Evolutionary conservation across 2,797 vertebrate species (phyloP).

Genomic region (Melanotaenia boesemani): DNA sequence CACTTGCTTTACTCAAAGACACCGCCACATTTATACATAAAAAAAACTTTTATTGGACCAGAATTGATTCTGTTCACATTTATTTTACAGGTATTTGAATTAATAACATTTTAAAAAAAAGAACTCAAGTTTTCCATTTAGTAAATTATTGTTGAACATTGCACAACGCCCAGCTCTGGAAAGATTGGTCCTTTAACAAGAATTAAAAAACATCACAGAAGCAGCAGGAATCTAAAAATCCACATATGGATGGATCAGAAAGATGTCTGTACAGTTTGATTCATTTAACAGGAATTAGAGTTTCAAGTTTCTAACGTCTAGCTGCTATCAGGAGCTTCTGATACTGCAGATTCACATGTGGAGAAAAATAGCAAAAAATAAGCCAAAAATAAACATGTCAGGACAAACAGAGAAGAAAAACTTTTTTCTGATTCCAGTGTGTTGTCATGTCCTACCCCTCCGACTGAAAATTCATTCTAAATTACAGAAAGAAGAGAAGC

Average conservation of each 20-base stretch:
- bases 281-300: not conserved
- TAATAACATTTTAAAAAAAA: slow-evolving; percentile 26
- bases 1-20: not conserved
- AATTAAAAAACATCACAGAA: slow-evolving; percentile 6
- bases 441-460: not conserved
- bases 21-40: not conserved
- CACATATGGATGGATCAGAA: not conserved
- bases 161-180: slow-evolving; percentile 69
- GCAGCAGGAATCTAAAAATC: slow-evolving; percentile 18
- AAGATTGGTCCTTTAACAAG: slow-evolving; percentile 31
- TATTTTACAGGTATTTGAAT: slow-evolving; percentile 19
- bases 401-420: not conserved
- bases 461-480: not conserved
- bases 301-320: not conserved
- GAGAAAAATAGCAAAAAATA: not conserved
- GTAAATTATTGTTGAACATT: slow-evolving; percentile 59
- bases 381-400: not conserved
- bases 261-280: not conserved
- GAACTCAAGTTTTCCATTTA: slow-evolving; percentile 39
- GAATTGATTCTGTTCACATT: slow-evolving; percentile 54
- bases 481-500: not conserved
- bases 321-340: not conserved
- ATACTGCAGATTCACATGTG: not conserved
- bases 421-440: too few relatives aligned
- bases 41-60: slow-evolving; percentile 60